phyloP scores from a whole-genome alignment of 30 jellyfish, hydroid and myxozoan species.

The Sanderia malayensis region DNA sequence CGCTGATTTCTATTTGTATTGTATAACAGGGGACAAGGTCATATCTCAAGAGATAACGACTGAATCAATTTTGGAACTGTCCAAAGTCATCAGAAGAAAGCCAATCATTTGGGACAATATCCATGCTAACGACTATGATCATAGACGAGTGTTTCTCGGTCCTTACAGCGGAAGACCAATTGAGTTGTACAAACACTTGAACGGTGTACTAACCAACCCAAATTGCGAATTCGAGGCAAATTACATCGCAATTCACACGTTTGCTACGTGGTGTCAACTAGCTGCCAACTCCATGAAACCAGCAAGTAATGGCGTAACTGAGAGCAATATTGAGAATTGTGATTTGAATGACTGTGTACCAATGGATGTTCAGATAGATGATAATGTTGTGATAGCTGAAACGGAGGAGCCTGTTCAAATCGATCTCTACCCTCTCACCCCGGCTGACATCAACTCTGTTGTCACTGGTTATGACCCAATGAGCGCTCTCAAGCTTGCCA shows the following conservation, averaged over 20 bases:
- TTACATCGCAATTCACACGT: conserved; percentile 75
- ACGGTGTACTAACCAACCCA: conserved; percentile 95
- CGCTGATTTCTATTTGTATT: too few species aligned
- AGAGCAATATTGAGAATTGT: conserved; percentile 34
- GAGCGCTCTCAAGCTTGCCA: conserved; percentile 74
- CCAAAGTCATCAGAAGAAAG: conserved; percentile 80
- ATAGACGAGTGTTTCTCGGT: conserved; percentile 93
- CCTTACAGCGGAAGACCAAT: conserved; percentile 94
- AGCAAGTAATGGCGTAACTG: conserved; percentile 4
- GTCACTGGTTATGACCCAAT: conserved; percentile 69
- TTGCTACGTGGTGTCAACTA: conserved; percentile 80
- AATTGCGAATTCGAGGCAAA: conserved; percentile 98
- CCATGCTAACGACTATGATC: conserved; percentile 98
- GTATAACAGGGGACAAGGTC: conserved; percentile 78
- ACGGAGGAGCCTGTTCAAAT: conserved; percentile 79
- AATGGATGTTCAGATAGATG: conserved; percentile 89
- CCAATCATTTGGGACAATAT: conserved; percentile 98
- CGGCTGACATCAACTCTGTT: conserved; percentile 86
- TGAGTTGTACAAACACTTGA: conserved; percentile 63
- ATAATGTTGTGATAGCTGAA: conserved; percentile 44
- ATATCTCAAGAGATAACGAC: conserved; percentile 71
- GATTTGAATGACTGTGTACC: conserved; percentile 68
- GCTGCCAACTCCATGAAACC: conserved; percentile 45
- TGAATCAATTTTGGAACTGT: conserved; percentile 60
- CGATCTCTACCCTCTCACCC: conserved; percentile 86